These are phyloP conservation scores for Mandrillus leucophaeus DNA, from an alignment of 2,113 vertebrate species.

Conservation along the genomic window DNA sequence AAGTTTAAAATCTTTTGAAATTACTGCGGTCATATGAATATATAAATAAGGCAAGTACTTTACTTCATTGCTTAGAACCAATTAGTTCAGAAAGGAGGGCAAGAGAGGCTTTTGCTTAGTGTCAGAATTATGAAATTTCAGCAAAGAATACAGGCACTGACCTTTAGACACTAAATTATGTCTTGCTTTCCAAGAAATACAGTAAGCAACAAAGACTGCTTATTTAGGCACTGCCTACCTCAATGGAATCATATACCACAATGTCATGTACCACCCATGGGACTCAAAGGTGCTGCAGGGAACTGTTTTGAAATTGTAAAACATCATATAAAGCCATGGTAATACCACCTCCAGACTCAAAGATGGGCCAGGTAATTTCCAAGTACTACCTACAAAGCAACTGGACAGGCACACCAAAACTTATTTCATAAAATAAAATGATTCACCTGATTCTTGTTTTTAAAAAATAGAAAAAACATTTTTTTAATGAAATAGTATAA, in stretches of 20 bases:
- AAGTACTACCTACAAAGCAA: background rate
- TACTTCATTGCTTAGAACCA: slow-evolving; percentile 65
- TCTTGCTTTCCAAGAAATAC: background rate
- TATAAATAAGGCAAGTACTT: slow-evolving; percentile 58
- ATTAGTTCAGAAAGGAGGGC: slow-evolving; percentile 48
- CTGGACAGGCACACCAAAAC: background rate
- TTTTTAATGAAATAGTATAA: background rate
- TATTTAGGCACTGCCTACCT: slow-evolving; percentile 25
- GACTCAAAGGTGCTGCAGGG: background rate
- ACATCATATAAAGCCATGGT: background rate
- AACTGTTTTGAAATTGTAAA: background rate
- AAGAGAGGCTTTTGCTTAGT: slow-evolving; percentile 13
- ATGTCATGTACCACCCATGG: background rate
- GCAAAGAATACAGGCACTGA: background rate
- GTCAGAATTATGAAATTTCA: slow-evolving; percentile 10
- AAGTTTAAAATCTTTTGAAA: slow-evolving; percentile 66
- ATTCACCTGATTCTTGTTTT: no score
- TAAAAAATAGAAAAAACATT: no score
- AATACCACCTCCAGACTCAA: background rate
- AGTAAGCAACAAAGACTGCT: background rate
- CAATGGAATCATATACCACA: background rate
- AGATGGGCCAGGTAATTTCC: background rate
- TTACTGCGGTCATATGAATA: slow-evolving; percentile 52
- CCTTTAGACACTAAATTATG: background rate
- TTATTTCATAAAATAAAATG: background rate